A percentile compares a stretch with the other conserved stretches of the same genome.
Evolutionary conservation across 2,797 vertebrate genomes (phyloP).

Genomic region (Coccyzus lansbergi): DNA sequence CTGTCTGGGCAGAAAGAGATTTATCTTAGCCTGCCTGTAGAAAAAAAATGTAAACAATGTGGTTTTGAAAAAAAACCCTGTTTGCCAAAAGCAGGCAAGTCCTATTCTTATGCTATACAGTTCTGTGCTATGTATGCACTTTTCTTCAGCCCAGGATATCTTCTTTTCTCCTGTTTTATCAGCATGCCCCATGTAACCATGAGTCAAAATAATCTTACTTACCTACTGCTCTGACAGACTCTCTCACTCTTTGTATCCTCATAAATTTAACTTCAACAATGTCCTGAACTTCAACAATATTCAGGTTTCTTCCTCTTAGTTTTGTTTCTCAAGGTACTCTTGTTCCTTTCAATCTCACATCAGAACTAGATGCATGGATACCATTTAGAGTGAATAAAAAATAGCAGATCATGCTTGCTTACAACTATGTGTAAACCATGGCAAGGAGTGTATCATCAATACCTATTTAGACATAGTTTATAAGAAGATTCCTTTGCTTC

Average conservation of each 20-base stretch:
- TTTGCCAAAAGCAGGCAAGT: neutral
- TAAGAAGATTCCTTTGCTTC: neutral
- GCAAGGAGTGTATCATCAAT: neutral
- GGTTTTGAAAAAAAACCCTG: neutral
- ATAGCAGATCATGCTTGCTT: neutral
- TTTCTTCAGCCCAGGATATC: neutral
- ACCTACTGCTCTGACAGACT: neutral
- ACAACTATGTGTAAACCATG: neutral
- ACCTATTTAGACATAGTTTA: neutral
- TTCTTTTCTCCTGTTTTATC: neutral
- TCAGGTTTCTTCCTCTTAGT: neutral
- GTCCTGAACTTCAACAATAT: neutral
- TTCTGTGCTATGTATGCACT: rapidly evolving
- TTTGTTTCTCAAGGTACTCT: neutral
- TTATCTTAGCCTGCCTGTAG: neutral
- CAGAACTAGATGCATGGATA: neutral
- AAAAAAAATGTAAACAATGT: neutral
- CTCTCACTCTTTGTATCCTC: neutral
- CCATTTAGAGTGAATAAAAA: neutral
- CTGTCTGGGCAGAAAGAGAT: neutral
- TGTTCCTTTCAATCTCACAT: neutral
- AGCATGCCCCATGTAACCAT: neutral
- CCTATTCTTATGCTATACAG: neutral
- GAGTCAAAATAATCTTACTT: neutral
- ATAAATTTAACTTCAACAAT: neutral